Evolutionary conservation across 1,140 invertebrate species (phyloP).

Genomic region (Teleogryllus occipitalis): DNA sequence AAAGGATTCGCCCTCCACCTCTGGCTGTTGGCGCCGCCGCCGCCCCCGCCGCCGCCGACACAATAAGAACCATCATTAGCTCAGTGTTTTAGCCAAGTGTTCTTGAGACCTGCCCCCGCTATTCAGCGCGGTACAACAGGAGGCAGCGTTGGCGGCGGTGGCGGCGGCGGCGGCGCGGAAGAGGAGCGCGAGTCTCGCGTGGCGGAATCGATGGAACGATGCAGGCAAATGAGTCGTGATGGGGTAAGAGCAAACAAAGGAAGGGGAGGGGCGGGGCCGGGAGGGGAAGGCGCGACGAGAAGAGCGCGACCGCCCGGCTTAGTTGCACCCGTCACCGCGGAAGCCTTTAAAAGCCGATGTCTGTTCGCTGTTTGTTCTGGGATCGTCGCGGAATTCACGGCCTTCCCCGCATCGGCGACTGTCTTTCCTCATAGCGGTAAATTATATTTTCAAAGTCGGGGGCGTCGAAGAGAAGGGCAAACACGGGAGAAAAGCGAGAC

Average conservation of each 20-base stretch:
- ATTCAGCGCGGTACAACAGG: background rate
- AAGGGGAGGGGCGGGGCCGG: background rate
- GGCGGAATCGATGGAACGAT: background rate
- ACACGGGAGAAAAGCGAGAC: background rate
- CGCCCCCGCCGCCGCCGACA: no score
- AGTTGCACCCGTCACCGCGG: no score
- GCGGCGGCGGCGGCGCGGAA: no score
- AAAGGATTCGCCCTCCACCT: no score
- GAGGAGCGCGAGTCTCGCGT: no score
- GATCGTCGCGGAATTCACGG: background rate
- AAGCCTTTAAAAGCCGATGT: background rate
- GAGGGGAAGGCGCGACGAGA: background rate
- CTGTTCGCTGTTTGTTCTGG: background rate
- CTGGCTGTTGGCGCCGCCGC: no score
- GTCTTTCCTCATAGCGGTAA: background rate
- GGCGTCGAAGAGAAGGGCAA: background rate
- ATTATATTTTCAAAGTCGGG: background rate
- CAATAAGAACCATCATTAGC: background rate
- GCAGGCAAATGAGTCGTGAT: background rate
- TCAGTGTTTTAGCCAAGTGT: background rate
- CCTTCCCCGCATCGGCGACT: background rate
- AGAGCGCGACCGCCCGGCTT: no score
- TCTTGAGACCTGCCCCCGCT: background rate
- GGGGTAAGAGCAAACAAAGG: background rate
- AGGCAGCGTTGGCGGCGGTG: no score